phyloP scores from a whole-genome alignment of 2,113 vertebrate genomes.

The Ariopsis seemanni region DNA sequence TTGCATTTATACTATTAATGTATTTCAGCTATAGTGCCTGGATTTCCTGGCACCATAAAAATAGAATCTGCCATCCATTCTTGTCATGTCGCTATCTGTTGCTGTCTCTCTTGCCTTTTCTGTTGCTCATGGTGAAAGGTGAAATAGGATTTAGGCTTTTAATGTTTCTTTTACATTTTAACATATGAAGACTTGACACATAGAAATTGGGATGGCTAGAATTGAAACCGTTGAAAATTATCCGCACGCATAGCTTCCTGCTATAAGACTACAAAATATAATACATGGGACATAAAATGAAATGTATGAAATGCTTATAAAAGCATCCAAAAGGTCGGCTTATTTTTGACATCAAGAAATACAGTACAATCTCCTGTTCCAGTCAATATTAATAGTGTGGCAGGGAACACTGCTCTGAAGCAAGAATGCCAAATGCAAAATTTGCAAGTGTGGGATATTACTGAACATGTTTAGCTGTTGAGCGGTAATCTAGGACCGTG shows the following conservation, averaged over 20 bases:
- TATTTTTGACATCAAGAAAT: not conserved
- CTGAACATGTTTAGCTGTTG: not conserved
- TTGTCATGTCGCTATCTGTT: slow-evolving; percentile 5
- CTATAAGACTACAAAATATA: not conserved
- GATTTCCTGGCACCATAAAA: not conserved
- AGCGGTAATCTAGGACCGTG: not conserved
- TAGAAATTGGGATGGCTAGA: not conserved
- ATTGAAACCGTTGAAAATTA: not conserved
- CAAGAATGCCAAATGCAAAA: not conserved
- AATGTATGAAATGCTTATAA: not conserved
- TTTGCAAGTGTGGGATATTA: not conserved
- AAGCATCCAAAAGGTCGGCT: slow-evolving; percentile 23
- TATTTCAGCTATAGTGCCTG: not conserved
- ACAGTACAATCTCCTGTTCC: not conserved
- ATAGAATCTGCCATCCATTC: slow-evolving; percentile 17
- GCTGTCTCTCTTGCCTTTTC: not conserved
- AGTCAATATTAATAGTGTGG: not conserved
- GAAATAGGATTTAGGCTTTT: slow-evolving; percentile 10
- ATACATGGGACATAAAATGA: not conserved
- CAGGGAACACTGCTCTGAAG: not conserved
- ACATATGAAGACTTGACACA: not conserved
- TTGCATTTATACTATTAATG: not conserved
- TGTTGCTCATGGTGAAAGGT: not conserved
- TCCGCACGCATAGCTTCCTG: not conserved
- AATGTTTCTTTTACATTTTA: not conserved